Percentiles rank a stretch among this genome's conserved stretches.
phyloP scores from a whole-genome alignment of 2,113 vertebrate genomes.

The Colistium nudipinnis region DNA sequence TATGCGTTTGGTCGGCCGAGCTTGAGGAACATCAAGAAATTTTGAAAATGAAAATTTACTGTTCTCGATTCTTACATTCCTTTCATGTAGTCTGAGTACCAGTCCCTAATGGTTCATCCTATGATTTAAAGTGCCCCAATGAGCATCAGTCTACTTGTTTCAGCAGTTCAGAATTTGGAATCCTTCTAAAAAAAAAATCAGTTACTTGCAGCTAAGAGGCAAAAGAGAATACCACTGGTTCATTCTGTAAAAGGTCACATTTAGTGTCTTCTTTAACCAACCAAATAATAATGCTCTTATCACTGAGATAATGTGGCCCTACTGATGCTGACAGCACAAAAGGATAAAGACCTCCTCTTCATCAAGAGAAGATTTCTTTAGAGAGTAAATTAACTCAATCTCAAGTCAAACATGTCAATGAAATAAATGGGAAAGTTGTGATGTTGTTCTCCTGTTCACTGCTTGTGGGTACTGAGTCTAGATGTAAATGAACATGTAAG shows the following conservation, averaged over 20 bases:
- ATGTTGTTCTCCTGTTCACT: conserved; percentile 32
- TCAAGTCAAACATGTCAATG: not conserved
- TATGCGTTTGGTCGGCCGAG: conserved; percentile 28
- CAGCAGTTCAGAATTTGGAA: conserved; percentile 20
- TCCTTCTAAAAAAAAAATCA: not conserved
- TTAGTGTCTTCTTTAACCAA: not conserved
- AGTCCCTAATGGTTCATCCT: conserved; percentile 13
- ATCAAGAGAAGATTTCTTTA: not conserved
- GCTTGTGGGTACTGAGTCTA: conserved; percentile 20
- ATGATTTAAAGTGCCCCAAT: conserved; percentile 17
- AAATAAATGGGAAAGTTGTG: not conserved
- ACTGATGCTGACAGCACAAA: conserved; percentile 14
- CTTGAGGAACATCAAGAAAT: conserved; percentile 18
- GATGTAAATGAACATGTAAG: conserved; percentile 49
- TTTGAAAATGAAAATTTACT: conserved; percentile 21
- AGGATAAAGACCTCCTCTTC: conserved; percentile 1
- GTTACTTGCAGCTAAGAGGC: conserved; percentile 8
- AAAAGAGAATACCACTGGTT: not conserved
- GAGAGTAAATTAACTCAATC: not conserved
- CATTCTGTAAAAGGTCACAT: conserved; percentile 18
- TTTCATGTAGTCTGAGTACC: conserved; percentile 35
- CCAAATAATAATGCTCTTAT: conserved; percentile 13
- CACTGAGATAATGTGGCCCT: conserved; percentile 7
- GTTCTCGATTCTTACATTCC: conserved; percentile 57
- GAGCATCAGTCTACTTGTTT: conserved; percentile 39